phyloP scores from a whole-genome alignment of 2,797 vertebrate genomes.

The Lagorchestes hirsutus region DNA sequence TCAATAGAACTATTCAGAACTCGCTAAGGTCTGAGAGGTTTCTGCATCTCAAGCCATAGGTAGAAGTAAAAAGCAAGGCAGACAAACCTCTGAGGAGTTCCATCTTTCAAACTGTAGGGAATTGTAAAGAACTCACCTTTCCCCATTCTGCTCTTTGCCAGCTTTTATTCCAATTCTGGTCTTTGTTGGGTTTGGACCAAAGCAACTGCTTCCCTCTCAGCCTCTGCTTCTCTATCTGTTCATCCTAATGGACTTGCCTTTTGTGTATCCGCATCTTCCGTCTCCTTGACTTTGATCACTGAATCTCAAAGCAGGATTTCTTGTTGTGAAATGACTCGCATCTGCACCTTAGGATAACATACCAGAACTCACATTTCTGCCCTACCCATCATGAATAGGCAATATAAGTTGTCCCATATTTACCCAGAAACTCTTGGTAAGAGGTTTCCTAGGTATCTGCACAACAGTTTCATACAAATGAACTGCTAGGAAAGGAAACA shows the following conservation, averaged over 20 bases:
- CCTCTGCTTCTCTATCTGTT: background rate
- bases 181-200: background rate
- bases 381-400: background rate
- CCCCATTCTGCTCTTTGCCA: background rate
- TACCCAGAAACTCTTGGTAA: background rate
- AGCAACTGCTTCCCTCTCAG: background rate
- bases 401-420: background rate
- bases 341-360: background rate
- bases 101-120: background rate
- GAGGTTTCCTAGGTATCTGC: background rate
- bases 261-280: background rate
- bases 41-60: background rate
- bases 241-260: background rate
- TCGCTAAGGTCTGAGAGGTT: background rate
- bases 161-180: background rate
- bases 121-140: background rate
- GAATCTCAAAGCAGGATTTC: background rate
- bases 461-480: background rate
- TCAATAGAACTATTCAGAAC: background rate
- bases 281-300: background rate
- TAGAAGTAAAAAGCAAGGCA: background rate
- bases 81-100: background rate
- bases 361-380: background rate
- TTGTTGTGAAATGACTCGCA: background rate
- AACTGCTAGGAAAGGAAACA: background rate